Percentiles rank a stretch among this genome's conserved stretches.
phyloP scores from a whole-genome alignment of 2,888 invertebrate species.

The Pecten maximus region DNA sequence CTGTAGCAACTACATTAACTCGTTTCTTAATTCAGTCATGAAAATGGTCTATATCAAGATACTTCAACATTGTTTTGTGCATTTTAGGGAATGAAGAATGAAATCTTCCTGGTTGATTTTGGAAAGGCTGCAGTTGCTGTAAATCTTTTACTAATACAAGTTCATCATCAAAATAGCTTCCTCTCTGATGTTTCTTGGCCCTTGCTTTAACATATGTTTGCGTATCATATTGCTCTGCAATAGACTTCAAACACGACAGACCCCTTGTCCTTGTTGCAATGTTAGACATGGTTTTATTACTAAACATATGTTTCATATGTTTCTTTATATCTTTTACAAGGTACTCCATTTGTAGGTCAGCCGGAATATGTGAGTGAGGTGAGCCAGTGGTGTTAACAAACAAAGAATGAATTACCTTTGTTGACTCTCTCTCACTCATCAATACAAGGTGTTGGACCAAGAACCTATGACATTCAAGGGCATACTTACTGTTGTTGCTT shows the following conservation, averaged over 20 bases:
- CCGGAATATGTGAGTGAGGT: conserved; percentile 42
- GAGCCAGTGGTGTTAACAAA: conserved; percentile 49
- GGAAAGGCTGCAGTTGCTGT: conserved; percentile 18
- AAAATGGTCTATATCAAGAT: neutral
- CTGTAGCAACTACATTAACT: neutral
- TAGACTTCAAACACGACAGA: conserved; percentile 35
- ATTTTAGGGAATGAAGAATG: conserved; percentile 31
- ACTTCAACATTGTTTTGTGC: neutral
- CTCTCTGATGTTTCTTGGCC: conserved; percentile 3
- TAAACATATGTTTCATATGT: conserved; percentile 52
- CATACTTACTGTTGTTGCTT: conserved; percentile 21
- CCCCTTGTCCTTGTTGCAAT: conserved; percentile 42
- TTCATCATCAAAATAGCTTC: conserved; percentile 23
- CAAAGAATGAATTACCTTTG: conserved; percentile 31
- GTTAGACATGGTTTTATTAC: conserved; percentile 43
- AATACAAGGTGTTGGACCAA: neutral
- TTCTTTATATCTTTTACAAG: conserved; percentile 43
- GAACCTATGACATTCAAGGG: neutral
- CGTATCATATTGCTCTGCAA: conserved; percentile 43
- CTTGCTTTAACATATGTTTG: conserved; percentile 38
- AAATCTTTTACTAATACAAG: conserved; percentile 32
- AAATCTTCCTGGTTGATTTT: conserved; percentile 4
- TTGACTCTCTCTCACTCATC: neutral
- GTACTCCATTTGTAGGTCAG: conserved; percentile 51
- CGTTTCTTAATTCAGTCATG: neutral